phyloP scores from a whole-genome alignment of 2,888 invertebrate species.

The Scelioninae gen. 2 region DNA sequence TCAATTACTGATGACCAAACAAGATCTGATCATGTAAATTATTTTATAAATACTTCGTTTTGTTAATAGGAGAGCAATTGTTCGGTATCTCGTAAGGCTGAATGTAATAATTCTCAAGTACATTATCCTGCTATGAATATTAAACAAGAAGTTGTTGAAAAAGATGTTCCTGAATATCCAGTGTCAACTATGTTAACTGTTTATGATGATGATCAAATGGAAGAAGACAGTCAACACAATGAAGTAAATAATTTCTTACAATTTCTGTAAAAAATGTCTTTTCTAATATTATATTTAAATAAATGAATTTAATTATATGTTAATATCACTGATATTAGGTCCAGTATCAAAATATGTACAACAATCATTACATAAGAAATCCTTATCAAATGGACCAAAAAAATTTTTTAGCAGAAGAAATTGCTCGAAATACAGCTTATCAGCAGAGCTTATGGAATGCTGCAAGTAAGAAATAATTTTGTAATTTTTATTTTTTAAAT shows the following conservation, averaged over 20 bases:
- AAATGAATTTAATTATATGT: too few species aligned
- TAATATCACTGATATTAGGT: constrained; percentile 30
- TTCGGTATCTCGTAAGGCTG: not conserved
- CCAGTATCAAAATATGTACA: constrained; percentile 39
- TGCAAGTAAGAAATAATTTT: constrained; percentile 23
- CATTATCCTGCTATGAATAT: constrained; percentile 24
- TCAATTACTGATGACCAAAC: too few species aligned
- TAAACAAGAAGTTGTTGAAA: constrained; percentile 40
- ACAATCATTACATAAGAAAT: constrained; percentile 34
- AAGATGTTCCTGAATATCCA: constrained; percentile 48
- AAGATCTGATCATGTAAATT: not conserved
- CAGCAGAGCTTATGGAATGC: constrained; percentile 52
- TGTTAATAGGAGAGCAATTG: constrained; percentile 21
- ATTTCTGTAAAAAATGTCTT: too few species aligned
- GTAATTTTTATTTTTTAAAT: not conserved
- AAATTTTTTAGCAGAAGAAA: constrained; percentile 43
- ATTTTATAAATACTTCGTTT: too few species aligned
- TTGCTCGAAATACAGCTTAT: constrained; percentile 43
- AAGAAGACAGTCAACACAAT: constrained; percentile 39
- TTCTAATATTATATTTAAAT: too few species aligned
- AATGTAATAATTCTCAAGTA: constrained; percentile 15
- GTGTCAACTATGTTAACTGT: constrained; percentile 45
- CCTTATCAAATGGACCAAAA: constrained; percentile 42
- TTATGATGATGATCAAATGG: constrained; percentile 49
- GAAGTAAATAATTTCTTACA: constrained; percentile 20